Percentiles rank a stretch among this genome's conserved stretches.
phyloP scores from a whole-genome alignment of 2,113 vertebrate genomes.

The Dasyornis broadbenti region DNA sequence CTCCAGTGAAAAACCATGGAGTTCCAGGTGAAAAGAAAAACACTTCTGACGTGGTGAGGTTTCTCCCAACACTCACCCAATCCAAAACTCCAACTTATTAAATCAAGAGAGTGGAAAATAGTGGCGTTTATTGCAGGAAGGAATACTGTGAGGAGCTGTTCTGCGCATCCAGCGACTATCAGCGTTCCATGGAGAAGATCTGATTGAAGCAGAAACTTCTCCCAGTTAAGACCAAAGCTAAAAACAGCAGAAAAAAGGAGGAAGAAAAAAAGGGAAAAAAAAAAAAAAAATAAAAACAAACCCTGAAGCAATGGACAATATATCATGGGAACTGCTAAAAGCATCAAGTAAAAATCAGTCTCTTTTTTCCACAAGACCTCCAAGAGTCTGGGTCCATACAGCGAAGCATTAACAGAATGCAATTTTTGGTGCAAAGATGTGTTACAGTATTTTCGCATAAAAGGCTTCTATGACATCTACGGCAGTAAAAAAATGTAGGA shows the following conservation, averaged over 20 bases:
- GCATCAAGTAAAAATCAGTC: conserved; percentile 7
- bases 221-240: neutral
- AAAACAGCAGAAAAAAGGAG: neutral
- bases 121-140: neutral
- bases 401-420: neutral
- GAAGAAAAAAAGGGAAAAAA: neutral
- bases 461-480: neutral
- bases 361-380: neutral
- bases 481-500: neutral
- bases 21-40: neutral
- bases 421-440: neutral
- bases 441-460: neutral
- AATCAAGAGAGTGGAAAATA: neutral
- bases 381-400: neutral
- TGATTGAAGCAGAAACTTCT: neutral
- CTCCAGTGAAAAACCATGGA: neutral
- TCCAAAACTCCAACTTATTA: neutral
- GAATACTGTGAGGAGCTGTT: neutral
- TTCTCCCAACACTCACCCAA: neutral
- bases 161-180: neutral
- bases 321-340: neutral
- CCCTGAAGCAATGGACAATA: neutral
- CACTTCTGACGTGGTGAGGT: neutral
- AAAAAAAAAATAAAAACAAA: neutral
- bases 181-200: neutral